Conservation (phyloP, 1,140 invertebrate genomes). For the Ceratina japonica region DNA sequence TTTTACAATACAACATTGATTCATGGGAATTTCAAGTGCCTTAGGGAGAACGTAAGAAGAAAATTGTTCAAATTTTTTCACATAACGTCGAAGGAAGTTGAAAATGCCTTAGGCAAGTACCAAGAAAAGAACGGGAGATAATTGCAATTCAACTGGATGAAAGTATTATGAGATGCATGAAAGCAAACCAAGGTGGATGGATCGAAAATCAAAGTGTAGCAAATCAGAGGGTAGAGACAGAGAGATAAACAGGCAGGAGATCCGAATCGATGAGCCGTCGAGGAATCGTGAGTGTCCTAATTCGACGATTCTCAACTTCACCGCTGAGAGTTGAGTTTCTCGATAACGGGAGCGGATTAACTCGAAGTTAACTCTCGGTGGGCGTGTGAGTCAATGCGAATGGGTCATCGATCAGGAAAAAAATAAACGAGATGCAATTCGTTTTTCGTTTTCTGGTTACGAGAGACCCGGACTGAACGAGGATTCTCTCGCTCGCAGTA, state of each 20-base stretch:
- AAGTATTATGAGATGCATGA: conserved; percentile 31
- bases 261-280: neutral
- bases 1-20: neutral
- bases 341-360: conserved; percentile 20
- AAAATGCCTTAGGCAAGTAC: too few species aligned
- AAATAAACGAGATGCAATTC: neutral
- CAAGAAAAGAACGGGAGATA: too few species aligned
- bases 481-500: conserved; percentile 4
- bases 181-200: conserved; percentile 39
- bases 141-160: neutral
- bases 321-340: conserved; percentile 29
- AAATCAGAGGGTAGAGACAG: neutral
- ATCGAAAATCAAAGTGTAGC: conserved; percentile 7
- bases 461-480: neutral
- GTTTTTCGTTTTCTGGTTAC: conserved; percentile 4
- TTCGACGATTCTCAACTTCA: conserved; percentile 17
- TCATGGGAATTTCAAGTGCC: too few species aligned
- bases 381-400: conserved; percentile 8
- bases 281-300: conserved; percentile 1
- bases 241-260: neutral
- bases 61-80: too few species aligned
- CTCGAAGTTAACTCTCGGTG: neutral
- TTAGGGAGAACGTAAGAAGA: too few species aligned
- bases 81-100: neutral
- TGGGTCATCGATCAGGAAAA: neutral